A percentile compares a stretch with the other conserved stretches of the same genome.
phyloP scores from a whole-genome alignment of 2,113 vertebrate genomes.

The Daubentonia madagascariensis region DNA sequence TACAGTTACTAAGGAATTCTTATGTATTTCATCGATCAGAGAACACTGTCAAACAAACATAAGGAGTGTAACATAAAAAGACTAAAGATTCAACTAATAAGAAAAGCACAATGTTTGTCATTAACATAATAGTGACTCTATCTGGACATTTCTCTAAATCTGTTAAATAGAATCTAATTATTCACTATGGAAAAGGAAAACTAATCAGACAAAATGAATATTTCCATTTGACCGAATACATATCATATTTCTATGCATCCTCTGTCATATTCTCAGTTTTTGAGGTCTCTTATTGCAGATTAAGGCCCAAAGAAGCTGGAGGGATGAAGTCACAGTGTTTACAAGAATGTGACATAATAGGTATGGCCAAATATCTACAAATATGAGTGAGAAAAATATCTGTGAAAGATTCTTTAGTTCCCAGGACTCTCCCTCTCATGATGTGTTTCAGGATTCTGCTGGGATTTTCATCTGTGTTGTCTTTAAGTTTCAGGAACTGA shows the following conservation, averaged over 20 bases:
- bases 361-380: neutral
- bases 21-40: neutral
- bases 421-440: neutral
- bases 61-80: neutral
- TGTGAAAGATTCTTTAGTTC: neutral
- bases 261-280: neutral
- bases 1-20: slow-evolving; percentile 16
- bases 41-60: neutral
- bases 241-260: neutral
- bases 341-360: neutral
- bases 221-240: neutral
- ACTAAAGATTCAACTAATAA: slow-evolving; percentile 5
- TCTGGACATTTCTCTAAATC: neutral
- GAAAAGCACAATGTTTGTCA: neutral
- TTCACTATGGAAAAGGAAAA: neutral
- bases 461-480: neutral
- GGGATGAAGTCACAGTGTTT: neutral
- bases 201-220: neutral
- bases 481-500: neutral
- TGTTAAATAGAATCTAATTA: neutral
- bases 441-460: neutral
- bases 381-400: neutral
- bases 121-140: neutral
- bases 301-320: neutral
- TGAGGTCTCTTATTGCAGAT: neutral